These are phyloP conservation scores for Chanos chanos DNA, from an alignment of 2,797 vertebrate species.

Conservation along the genomic window DNA sequence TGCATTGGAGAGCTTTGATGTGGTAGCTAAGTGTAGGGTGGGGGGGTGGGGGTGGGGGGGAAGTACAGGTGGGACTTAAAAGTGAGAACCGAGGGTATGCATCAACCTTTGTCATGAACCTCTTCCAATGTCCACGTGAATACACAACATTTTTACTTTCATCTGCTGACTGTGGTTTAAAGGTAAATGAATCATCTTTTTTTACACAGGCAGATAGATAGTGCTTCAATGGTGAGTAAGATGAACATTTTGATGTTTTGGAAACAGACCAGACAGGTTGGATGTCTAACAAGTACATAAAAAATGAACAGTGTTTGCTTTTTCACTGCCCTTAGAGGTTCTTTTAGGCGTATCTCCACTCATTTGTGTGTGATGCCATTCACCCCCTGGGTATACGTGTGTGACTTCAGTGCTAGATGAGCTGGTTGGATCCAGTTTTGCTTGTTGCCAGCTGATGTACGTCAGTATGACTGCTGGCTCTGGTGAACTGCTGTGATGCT, in stretches of 20 bases:
- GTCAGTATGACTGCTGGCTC: too few relatives aligned
- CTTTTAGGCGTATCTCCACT: conserved; percentile 5
- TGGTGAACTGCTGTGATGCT: too few relatives aligned
- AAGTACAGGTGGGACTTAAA: conserved; percentile 71
- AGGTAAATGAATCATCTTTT: conserved; percentile 57
- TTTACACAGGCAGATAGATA: conserved; percentile 60
- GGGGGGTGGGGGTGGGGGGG: conserved; percentile 42
- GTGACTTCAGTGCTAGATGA: conserved; percentile 1
- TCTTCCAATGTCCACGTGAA: conserved; percentile 40
- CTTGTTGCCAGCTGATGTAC: too few relatives aligned
- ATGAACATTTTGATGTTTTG: conserved; percentile 56
- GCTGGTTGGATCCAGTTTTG: background rate
- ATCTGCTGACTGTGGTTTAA: conserved; percentile 22
- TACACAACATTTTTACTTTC: conserved; percentile 35
- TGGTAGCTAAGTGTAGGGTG: too few relatives aligned
- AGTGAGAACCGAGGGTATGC: conserved; percentile 55
- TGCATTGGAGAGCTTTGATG: conserved; percentile 59
- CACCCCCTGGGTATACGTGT: conserved; percentile 7
- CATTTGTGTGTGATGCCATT: background rate
- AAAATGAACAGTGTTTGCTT: conserved; percentile 57
- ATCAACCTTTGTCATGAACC: conserved; percentile 28
- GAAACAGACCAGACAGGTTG: conserved; percentile 53
- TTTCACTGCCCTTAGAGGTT: conserved; percentile 53
- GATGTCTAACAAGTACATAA: conserved; percentile 56
- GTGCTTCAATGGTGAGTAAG: conserved; percentile 64